Evolutionary conservation across 2,797 vertebrate species (phyloP).

Genomic region (Typhlichthys subterraneus): DNA sequence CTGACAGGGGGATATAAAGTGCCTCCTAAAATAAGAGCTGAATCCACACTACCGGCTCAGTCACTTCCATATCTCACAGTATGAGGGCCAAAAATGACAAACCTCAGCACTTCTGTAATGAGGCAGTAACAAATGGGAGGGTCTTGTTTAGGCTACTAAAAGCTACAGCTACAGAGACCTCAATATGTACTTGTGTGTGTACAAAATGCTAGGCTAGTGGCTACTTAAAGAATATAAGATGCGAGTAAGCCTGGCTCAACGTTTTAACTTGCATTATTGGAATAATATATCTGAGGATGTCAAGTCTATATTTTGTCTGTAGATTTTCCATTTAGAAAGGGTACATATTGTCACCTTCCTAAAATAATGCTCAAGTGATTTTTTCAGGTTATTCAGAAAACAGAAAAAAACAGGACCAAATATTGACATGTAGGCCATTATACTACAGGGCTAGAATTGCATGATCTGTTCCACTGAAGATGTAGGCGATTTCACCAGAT

Average conservation of each 20-base stretch:
- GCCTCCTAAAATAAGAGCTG: slow-evolving; percentile 71
- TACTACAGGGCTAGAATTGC: too few species aligned
- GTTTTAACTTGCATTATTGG: not conserved
- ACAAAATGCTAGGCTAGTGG: not conserved
- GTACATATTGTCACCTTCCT: too few species aligned
- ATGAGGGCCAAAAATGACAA: slow-evolving; percentile 62
- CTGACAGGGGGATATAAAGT: slow-evolving; percentile 65
- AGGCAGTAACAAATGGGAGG: slow-evolving; percentile 63
- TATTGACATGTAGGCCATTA: too few species aligned
- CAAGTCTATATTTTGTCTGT: not conserved
- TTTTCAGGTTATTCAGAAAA: too few species aligned
- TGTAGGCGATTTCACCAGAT: too few species aligned
- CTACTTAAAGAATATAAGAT: too few species aligned
- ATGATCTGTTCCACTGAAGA: too few species aligned
- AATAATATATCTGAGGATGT: not conserved
- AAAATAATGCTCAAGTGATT: too few species aligned
- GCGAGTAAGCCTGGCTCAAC: too few species aligned
- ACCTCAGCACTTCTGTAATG: slow-evolving; percentile 69
- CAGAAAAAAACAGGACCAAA: too few species aligned
- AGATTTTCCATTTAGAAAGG: too few species aligned
- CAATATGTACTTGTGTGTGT: slow-evolving; percentile 31
- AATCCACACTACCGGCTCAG: slow-evolving; percentile 61
- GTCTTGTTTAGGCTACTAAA: slow-evolving; percentile 59
- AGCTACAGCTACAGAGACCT: slow-evolving; percentile 24
- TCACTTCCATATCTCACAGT: slow-evolving; percentile 70